Evolutionary conservation across 2,797 vertebrate species (phyloP).

Genomic region (Phalloptychus januarius): DNA sequence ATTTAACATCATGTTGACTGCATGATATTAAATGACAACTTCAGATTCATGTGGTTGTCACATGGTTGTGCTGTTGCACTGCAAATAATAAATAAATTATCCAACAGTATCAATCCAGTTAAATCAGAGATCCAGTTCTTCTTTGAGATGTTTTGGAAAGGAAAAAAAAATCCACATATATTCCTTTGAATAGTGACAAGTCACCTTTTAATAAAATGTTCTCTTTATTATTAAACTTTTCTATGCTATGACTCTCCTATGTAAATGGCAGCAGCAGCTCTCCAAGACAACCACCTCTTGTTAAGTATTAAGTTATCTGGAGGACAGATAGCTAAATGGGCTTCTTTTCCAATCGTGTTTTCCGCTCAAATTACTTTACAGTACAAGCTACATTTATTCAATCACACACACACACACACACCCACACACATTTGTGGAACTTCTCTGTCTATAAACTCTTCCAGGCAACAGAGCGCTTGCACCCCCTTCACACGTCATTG

Average conservation of each 20-base stretch:
- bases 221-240: not conserved
- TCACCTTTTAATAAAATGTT: not conserved
- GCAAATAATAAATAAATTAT: not conserved
- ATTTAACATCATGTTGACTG: not conserved
- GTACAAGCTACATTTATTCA: constrained; percentile 6
- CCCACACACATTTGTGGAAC: not conserved
- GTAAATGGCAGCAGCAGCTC: not conserved
- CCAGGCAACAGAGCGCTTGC: not conserved
- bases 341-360: not conserved
- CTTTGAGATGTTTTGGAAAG: not conserved
- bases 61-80: too few species aligned
- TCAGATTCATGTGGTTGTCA: too few species aligned
- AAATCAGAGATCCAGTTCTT: not conserved
- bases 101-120: not conserved
- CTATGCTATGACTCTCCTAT: not conserved
- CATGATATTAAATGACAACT: not conserved
- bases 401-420: not conserved
- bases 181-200: not conserved
- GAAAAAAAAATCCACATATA: not conserved
- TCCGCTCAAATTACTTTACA: constrained; percentile 2
- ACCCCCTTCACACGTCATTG: not conserved
- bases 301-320: not conserved
- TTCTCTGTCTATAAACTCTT: not conserved
- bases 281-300: not conserved
- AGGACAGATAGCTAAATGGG: not conserved